Base-by-base conservation (phyloP, 2,888 invertebrate genomes). In the Papilio elwesi region DNA sequence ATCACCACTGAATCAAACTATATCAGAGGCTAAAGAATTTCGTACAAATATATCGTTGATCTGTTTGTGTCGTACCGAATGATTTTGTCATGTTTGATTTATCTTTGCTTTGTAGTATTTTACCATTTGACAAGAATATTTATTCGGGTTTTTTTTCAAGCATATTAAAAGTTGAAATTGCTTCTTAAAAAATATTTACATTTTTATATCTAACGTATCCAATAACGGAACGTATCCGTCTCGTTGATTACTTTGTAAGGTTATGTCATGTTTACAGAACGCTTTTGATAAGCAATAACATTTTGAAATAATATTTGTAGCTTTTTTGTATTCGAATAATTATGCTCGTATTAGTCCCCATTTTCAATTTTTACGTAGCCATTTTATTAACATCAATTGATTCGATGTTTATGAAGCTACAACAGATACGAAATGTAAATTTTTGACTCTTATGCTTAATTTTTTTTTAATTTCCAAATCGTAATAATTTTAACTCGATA, bases 11-110 rank as follows among this genome's bases (percentile, higher is more conserved):
- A n/a, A n/a, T n/a, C n/a, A n/a, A n/a, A n/a, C n/a, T n/a, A n/a
- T 85, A 83, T 81, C 80, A 84, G 90, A 91, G 90, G 91, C 90
- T 91, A 88, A 78, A 76, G 71, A 78, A 77, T 79, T 73, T 89
- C 89, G 90, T 92, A 91, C 90, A 92, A 92, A 84, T 85, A 83
- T 84, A 82, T 82, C 82, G 79, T 84, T 78, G 79, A 85, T 82
- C 79, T 80, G 84, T 85, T 82, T 82, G 83, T 83, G 82, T 78
- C 82, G 88, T 88, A 89, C 87, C 73, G 74, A 78, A 78, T 74
- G 88, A 89, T 90, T 87, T 87, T 88, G 91, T 90, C 92, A 91
- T 89, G 88, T 89, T 87, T 87, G 78, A 88, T 89, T 91, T 90
- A 91, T 91, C 90, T 92, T 90, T 88, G 89, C 90, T 88, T 87